Base-by-base conservation (phyloP, 2,797 vertebrate genomes). In the Novumbra hubbsi region DNA sequence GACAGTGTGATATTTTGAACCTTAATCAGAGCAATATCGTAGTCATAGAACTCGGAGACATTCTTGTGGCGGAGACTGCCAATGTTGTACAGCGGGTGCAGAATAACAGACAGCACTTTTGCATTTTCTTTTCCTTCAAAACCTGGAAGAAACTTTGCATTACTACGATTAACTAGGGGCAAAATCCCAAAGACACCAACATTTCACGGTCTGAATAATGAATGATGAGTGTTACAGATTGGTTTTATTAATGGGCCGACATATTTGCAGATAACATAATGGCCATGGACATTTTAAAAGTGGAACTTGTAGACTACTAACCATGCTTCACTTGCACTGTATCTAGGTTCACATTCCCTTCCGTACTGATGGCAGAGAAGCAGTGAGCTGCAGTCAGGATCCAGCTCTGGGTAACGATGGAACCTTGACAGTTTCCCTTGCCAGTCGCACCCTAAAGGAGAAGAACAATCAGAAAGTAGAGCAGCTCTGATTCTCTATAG, bases 311-410 rank as follows among this genome's bases (percentile, higher is more conserved):
- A 12, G 27, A 17, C 12, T 32, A 76, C 87, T 85, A 28, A 94
- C 94, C 91, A 1, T 90, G 69, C 0, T 5, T 0, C 63, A 94
- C 70, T 0, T 0, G 0, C 24, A 88, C 62, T 0, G 73, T 16
- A 0, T 17, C 0, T 1, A 21, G 17, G 0, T 68, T 34, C 50
- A 60, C 55, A 2, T 77, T 15, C 4, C 14, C 27, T 0, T 24
- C 68, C 12, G 30, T 24, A 11, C n/a, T 60, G 0, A 0, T 28
- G 75, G 2, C 88, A 0, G 71, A 89, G 70, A 96, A 94, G 78
- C 96, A 96, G 83, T 96, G 96, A 55, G 96, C 95, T 0, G 95
- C 93, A 0, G 95, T 96, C 87, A 96, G 84, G 73, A 96, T 87
- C 83, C 90, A 95, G 77, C 91, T 91, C 66, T 85, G 80, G 0